Percentiles rank a stretch among this genome's conserved stretches.
Evolutionary conservation across 2,888 invertebrate genomes (phyloP).

Genomic region (Lacanobia wlatinum): DNA sequence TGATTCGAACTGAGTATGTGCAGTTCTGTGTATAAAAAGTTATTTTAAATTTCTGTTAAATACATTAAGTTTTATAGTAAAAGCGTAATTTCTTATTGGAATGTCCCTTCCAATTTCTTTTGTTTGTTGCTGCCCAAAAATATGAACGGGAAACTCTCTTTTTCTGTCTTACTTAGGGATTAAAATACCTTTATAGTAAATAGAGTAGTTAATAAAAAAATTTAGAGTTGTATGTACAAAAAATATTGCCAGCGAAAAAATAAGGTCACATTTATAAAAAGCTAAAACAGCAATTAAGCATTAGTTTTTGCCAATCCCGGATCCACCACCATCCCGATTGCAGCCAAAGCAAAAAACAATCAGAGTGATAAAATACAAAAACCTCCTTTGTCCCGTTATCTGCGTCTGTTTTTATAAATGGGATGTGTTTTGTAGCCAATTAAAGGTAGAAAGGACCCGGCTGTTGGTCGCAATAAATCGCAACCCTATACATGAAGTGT

Average conservation of each 20-base stretch:
- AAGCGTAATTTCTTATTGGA: conserved; percentile 42
- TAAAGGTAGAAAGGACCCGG: conserved; percentile 86
- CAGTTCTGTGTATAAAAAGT: conserved; percentile 64
- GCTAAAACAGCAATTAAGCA: background rate
- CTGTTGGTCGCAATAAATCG: conserved; percentile 88
- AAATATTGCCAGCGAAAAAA: background rate
- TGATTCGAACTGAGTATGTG: conserved; percentile 76
- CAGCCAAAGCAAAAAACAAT: conserved; percentile 38
- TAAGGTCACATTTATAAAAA: background rate
- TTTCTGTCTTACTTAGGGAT: too few relatives aligned
- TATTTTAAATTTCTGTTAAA: conserved; percentile 46
- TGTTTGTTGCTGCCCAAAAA: too few relatives aligned
- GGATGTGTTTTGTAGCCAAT: conserved; percentile 89
- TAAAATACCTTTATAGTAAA: background rate
- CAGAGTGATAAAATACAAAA: conserved; percentile 62
- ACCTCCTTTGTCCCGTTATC: conserved; percentile 76
- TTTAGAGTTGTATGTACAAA: too few relatives aligned
- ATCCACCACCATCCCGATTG: conserved; percentile 23
- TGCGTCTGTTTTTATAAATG: conserved; percentile 82
- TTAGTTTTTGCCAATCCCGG: conserved; percentile 24
- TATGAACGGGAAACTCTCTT: background rate
- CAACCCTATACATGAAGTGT: conserved; percentile 83
- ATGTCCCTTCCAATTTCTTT: background rate
- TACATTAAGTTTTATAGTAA: conserved; percentile 24
- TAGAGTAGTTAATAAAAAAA: too few relatives aligned